Evolutionary conservation across 2,797 vertebrate genomes (phyloP), one percentile per base, ranked within the genome.

Genomic region (Gobio occitaniae): DNA sequence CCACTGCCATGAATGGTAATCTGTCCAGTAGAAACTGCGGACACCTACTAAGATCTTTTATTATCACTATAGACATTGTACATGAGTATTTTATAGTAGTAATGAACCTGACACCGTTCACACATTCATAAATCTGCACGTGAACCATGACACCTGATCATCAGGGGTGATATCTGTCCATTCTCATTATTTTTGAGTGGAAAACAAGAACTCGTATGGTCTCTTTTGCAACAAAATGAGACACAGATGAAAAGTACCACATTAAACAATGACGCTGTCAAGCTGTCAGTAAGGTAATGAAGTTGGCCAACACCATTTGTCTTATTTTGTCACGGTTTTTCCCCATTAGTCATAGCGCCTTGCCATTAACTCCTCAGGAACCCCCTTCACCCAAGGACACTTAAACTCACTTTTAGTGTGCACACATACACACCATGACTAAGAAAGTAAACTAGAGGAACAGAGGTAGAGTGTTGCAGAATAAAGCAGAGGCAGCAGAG

Each of bases 261-360:
- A 94, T 94, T 94, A 95, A 95, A 93, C 90, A 91, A 92, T 92
- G 72, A 91, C 88, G 88, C 92, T 92, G 92, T 95, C 94, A 94
- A 94, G 93, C 94, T 95, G 94, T 94, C 94, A 94, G 93, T 93
- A 93, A 93, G 92, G 93, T 95, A 95, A 96, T 95, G 95, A 95
- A 95, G 94, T 95, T 94, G 95, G 93, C 94, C 92, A 91, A 93
- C 93, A 94, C 93, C 94, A 95, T 95, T 95, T 94, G 93, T 96
- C 95, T 95, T 95, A 94, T 95, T 96, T 96, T 95, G 93, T 94
- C 94, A 95, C 88, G 91, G 94, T 92, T 94, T 95, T 94, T 90
- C 90, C 91, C 91, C 94, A 94, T 95, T 95, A 95, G 94, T 95
- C 94, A 95, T 93, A 93, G 91, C 16, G 91, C 86, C 89, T 93